A percentile compares a stretch with the other conserved stretches of the same genome.
Evolutionary conservation across 1,140 invertebrate species (phyloP).

Genomic region (Laupala kohalensis): DNA sequence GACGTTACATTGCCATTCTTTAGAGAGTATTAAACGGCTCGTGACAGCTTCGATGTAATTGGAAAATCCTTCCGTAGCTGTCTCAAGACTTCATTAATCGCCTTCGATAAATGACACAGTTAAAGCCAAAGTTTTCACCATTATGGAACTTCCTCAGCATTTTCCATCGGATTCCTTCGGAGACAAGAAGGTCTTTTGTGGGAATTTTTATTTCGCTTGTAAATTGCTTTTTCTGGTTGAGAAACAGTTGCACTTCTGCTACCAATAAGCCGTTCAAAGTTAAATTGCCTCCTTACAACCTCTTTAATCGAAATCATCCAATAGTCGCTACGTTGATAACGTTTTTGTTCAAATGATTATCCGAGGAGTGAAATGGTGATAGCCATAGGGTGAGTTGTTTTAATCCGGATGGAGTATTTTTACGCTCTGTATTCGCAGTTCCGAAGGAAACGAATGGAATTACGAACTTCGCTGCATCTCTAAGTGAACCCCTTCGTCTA

Average conservation of each 20-base stretch:
- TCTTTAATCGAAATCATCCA: not conserved
- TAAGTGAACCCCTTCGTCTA: no score
- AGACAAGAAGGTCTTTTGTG: not conserved
- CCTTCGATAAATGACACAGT: not conserved
- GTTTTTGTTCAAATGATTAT: no score
- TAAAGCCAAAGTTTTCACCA: not conserved
- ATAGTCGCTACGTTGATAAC: no score
- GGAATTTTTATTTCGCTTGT: not conserved
- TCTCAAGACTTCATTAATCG: not conserved
- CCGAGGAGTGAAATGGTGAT: no score
- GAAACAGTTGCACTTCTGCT: not conserved
- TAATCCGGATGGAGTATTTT: no score
- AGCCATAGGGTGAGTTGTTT: no score
- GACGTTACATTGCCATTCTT: not conserved
- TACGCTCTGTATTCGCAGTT: no score
- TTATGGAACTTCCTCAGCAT: not conserved
- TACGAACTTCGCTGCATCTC: no score
- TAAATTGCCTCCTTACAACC: not conserved
- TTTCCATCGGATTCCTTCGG: not conserved
- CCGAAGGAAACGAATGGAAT: no score
- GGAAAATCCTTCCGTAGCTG: not conserved
- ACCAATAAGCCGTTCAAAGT: not conserved
- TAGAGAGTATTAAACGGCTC: not conserved
- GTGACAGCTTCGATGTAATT: not conserved
- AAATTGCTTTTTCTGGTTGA: not conserved